A percentile compares a stretch with the other conserved stretches of the same genome.
Evolutionary conservation across 1,140 invertebrate genomes (phyloP).

Genomic region (Drosophila trapezifrons): DNA sequence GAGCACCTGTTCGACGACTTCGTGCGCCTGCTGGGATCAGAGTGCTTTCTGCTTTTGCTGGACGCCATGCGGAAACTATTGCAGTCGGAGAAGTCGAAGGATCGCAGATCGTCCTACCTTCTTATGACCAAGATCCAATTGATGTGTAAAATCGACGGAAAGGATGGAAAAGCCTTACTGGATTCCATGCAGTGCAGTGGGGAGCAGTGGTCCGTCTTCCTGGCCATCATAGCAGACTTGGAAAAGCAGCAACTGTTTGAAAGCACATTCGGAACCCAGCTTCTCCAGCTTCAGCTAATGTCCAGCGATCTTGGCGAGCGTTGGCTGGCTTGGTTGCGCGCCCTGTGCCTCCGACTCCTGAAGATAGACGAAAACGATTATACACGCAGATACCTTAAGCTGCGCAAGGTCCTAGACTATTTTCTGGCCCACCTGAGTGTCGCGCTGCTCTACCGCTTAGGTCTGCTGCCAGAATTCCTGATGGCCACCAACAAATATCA

Average conservation of each 20-base stretch:
- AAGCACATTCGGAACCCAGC: background rate
- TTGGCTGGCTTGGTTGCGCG: background rate
- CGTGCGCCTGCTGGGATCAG: too few species aligned
- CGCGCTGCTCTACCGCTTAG: too few species aligned
- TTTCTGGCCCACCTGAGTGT: background rate
- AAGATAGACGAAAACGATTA: too few species aligned
- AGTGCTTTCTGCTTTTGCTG: conserved; percentile 2
- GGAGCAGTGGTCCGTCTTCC: background rate
- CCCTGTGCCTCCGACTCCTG: background rate
- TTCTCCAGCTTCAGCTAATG: background rate
- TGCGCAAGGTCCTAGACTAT: background rate
- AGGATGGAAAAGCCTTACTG: too few species aligned
- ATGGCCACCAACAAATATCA: background rate
- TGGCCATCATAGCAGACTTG: background rate
- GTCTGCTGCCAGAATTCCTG: background rate
- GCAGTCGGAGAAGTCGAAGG: too few species aligned
- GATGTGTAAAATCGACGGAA: too few species aligned
- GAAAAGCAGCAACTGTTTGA: background rate
- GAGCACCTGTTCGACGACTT: too few species aligned
- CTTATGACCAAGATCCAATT: too few species aligned
- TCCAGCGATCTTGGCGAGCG: background rate
- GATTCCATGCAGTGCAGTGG: background rate
- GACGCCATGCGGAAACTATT: background rate
- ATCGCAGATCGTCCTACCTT: too few species aligned
- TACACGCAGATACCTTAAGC: too few species aligned